phyloP scores from a whole-genome alignment of 1,140 invertebrate species.

The Nomia melanderi region DNA sequence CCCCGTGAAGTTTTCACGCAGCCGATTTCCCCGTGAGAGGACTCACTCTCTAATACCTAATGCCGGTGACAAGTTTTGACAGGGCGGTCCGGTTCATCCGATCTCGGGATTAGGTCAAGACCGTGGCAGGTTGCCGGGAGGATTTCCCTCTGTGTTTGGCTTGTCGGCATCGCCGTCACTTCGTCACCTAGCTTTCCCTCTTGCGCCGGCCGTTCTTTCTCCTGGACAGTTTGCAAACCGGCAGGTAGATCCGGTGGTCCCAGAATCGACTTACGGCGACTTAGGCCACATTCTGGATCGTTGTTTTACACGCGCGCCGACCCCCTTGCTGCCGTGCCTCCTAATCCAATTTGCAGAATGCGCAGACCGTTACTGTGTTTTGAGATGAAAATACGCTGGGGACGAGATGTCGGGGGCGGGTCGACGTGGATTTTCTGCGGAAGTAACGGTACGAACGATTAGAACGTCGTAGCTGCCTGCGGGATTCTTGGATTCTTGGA shows the following conservation, averaged over 20 bases:
- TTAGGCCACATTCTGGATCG: slow-evolving; percentile 12
- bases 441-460: slow-evolving; percentile 5
- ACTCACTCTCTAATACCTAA: slow-evolving; percentile 8
- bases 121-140: slow-evolving; percentile 25
- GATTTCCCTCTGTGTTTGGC: slow-evolving; percentile 35
- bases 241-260: slow-evolving; percentile 3
- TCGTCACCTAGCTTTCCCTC: slow-evolving; percentile 28
- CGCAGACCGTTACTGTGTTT: slow-evolving; percentile 29
- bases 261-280: slow-evolving; percentile 3
- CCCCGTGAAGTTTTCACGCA: background rate
- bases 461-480: background rate
- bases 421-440: background rate
- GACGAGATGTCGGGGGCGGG: background rate
- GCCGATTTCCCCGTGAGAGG: background rate
- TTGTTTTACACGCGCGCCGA: slow-evolving; percentile 38
- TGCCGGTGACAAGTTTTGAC: slow-evolving; percentile 53
- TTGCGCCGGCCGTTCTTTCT: background rate
- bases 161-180: slow-evolving; percentile 20
- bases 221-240: slow-evolving; percentile 27
- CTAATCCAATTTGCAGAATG: slow-evolving; percentile 51
- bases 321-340: background rate
- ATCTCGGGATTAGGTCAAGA: slow-evolving; percentile 50
- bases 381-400: background rate
- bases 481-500: too few relatives aligned
- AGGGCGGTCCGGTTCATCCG: slow-evolving; percentile 38